phyloP scores from a whole-genome alignment of 2,888 invertebrate species.

The Cactoblastis cactorum region DNA sequence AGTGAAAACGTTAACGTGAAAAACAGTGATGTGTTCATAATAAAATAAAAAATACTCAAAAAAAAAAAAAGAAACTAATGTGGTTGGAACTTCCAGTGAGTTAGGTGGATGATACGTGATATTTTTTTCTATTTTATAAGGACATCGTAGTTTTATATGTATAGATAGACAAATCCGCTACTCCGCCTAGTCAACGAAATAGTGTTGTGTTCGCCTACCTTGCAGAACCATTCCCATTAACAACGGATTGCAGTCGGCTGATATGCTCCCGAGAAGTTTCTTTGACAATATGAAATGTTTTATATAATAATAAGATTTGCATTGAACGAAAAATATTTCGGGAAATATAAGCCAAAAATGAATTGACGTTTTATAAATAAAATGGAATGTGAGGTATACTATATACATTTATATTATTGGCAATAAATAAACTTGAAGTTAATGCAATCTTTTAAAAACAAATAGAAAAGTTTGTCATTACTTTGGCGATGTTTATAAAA shows the following conservation, averaged over 20 bases:
- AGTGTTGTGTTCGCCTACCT: slow-evolving; percentile 34
- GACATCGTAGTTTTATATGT: slow-evolving; percentile 33
- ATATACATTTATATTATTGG: too few relatives aligned
- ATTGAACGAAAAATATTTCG: too few relatives aligned
- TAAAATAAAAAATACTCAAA: slow-evolving; percentile 60
- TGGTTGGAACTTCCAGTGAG: slow-evolving; percentile 59
- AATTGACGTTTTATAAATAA: too few relatives aligned
- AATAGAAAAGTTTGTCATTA: slow-evolving; percentile 8
- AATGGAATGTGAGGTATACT: too few relatives aligned
- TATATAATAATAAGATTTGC: too few relatives aligned
- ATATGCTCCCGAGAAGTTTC: neutral
- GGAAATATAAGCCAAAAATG: too few relatives aligned
- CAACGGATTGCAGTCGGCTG: neutral
- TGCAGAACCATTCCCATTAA: slow-evolving; percentile 3
- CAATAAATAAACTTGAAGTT: neutral
- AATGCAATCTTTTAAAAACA: slow-evolving; percentile 5
- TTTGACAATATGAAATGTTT: neutral
- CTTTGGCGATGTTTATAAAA: neutral
- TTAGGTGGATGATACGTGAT: slow-evolving; percentile 65
- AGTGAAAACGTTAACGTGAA: slow-evolving; percentile 18
- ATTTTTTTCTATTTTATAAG: slow-evolving; percentile 43
- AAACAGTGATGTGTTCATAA: slow-evolving; percentile 64
- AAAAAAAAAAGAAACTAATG: slow-evolving; percentile 34
- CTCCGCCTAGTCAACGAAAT: slow-evolving; percentile 73
- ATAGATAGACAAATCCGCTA: slow-evolving; percentile 40